phyloP scores from a whole-genome alignment of 2,113 vertebrate species.

The Myotis davidii region DNA sequence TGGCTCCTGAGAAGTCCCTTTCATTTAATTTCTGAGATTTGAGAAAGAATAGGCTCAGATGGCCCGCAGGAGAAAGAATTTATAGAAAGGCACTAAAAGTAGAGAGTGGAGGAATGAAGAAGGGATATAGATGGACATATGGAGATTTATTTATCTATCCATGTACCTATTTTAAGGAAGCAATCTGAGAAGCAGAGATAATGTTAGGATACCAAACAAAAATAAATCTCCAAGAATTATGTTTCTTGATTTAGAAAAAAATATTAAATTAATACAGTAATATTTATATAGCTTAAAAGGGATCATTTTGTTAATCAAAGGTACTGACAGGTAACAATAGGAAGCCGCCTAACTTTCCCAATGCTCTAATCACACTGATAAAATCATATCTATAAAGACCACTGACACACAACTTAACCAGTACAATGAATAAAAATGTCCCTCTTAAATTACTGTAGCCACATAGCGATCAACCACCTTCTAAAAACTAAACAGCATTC shows the following conservation, averaged over 20 bases:
- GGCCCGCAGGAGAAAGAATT: background rate
- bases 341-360: background rate
- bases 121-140: background rate
- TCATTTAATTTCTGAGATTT: background rate
- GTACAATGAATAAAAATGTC: background rate
- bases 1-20: background rate
- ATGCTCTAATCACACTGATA: background rate
- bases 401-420: background rate
- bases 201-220: slow-evolving; percentile 12
- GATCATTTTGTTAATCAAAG: background rate
- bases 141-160: background rate
- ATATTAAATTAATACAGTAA: background rate
- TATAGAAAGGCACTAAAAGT: background rate
- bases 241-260: background rate
- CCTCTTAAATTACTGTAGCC: background rate
- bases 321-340: background rate
- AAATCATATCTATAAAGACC: background rate
- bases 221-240: background rate
- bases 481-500: background rate
- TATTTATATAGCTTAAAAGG: background rate
- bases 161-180: background rate
- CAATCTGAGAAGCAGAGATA: background rate
- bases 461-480: background rate
- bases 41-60: background rate
- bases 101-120: rapidly evolving